Evolutionary conservation across 1,140 invertebrate species (phyloP).

Genomic region (Euschistus heros): DNA sequence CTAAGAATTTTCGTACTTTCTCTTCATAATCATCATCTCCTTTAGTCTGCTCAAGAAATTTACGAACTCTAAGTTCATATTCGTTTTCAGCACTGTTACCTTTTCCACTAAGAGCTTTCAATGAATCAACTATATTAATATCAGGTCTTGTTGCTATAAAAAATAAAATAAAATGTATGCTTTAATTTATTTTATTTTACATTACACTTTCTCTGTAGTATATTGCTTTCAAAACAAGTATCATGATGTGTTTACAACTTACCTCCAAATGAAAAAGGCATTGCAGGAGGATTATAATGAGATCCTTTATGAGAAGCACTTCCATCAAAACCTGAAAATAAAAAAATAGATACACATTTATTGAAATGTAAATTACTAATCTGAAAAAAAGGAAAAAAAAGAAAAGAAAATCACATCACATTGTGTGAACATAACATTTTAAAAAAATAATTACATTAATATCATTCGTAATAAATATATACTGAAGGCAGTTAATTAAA

Average conservation of each 20-base stretch:
- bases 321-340: conserved; percentile 20
- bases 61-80: conserved; percentile 60
- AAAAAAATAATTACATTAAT: too few species aligned
- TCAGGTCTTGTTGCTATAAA: background rate
- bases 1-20: conserved; percentile 67
- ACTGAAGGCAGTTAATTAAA: too few species aligned
- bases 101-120: conserved; percentile 7
- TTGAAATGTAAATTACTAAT: too few species aligned
- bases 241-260: conserved; percentile 3
- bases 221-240: background rate
- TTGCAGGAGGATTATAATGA: conserved; percentile 28
- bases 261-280: conserved; percentile 21
- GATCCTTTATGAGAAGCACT: conserved; percentile 19
- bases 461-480: too few species aligned
- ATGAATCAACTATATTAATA: conserved; percentile 1
- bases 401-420: too few species aligned
- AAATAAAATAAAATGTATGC: background rate
- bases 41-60: conserved; percentile 64
- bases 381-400: too few species aligned
- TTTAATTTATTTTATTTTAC: too few species aligned
- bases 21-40: conserved; percentile 73
- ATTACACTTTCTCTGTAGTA: too few species aligned
- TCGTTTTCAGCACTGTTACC: conserved; percentile 34
- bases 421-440: too few species aligned
- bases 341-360: background rate